Percentiles rank a stretch among this genome's conserved stretches.
Evolutionary conservation across 2,113 vertebrate genomes (phyloP).

Genomic region (Pluvianellus socialis): DNA sequence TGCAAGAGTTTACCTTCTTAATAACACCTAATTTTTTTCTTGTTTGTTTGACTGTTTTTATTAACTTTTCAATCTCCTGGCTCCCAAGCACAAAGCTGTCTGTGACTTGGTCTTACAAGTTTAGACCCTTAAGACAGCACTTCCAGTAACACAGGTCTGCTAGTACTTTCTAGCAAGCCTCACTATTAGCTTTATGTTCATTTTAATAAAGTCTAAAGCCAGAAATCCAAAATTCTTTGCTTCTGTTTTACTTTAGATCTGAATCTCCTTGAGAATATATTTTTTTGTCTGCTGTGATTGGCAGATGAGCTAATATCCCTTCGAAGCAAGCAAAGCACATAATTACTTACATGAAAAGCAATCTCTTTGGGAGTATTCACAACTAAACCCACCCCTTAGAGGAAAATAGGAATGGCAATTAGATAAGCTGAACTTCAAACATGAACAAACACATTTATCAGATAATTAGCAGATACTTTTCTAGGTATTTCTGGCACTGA

Average conservation of each 20-base stretch:
- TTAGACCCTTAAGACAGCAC: neutral
- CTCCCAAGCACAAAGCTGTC: neutral
- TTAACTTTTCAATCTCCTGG: neutral
- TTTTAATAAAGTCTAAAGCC: conserved; percentile 19
- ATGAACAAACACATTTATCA: conserved; percentile 87
- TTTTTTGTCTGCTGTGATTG: conserved; percentile 40
- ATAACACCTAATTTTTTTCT: neutral
- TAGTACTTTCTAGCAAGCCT: conserved; percentile 23
- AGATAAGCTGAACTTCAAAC: conserved; percentile 82
- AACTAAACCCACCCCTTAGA: conserved; percentile 75
- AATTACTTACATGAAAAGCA: conserved; percentile 88
- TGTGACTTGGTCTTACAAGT: neutral
- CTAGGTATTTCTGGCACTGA: conserved; percentile 83
- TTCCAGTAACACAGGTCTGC: neutral
- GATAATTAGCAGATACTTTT: conserved; percentile 90
- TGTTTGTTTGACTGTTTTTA: neutral
- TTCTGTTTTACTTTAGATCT: conserved; percentile 38
- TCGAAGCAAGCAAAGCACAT: conserved; percentile 84
- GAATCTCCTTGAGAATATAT: conserved; percentile 8
- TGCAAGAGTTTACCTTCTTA: neutral
- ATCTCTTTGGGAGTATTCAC: conserved; percentile 83
- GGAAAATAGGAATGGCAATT: conserved; percentile 82
- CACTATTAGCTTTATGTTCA: neutral
- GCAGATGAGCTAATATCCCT: conserved; percentile 62
- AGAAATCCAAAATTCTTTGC: conserved; percentile 24